Percentiles rank a stretch among this genome's conserved stretches.
Conservation (phyloP, 2,797 vertebrate species). For the Nannoperca australis region DNA sequence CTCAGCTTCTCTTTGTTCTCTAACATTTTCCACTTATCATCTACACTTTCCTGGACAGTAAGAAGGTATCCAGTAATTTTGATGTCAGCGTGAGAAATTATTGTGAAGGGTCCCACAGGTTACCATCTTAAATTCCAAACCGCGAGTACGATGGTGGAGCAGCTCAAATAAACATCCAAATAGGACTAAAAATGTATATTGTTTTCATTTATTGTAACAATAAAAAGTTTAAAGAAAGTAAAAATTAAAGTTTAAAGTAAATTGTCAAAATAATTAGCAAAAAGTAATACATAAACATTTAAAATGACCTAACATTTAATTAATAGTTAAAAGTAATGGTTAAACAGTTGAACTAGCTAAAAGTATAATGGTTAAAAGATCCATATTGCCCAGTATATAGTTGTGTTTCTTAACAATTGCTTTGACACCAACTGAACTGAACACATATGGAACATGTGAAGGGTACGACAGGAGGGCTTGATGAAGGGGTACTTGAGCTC, state of each 20-base stretch:
- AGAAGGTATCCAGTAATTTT: constrained; percentile 32
- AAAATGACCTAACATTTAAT: neutral
- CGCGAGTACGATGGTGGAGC: neutral
- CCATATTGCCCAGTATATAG: neutral
- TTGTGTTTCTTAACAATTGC: neutral
- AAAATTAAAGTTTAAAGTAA: too few species aligned
- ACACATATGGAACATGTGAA: neutral
- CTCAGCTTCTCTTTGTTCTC: constrained; percentile 26
- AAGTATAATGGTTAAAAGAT: neutral
- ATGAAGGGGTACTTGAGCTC: neutral
- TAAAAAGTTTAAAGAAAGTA: neutral
- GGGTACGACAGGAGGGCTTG: neutral
- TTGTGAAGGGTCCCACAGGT: neutral
- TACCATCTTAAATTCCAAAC: neutral
- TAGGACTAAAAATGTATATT: neutral
- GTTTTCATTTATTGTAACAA: neutral
- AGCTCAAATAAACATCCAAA: neutral
- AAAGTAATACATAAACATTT: neutral
- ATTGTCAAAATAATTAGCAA: neutral
- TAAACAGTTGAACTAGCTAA: neutral
- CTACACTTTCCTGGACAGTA: constrained; percentile 30
- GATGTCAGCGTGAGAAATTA: constrained; percentile 24
- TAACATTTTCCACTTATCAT: constrained; percentile 57
- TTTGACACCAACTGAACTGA: neutral
- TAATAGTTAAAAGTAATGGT: neutral